These are phyloP conservation scores for Trididemnum clinides DNA, from an alignment of 23 tunicate genomes.

Conservation along the genomic window DNA sequence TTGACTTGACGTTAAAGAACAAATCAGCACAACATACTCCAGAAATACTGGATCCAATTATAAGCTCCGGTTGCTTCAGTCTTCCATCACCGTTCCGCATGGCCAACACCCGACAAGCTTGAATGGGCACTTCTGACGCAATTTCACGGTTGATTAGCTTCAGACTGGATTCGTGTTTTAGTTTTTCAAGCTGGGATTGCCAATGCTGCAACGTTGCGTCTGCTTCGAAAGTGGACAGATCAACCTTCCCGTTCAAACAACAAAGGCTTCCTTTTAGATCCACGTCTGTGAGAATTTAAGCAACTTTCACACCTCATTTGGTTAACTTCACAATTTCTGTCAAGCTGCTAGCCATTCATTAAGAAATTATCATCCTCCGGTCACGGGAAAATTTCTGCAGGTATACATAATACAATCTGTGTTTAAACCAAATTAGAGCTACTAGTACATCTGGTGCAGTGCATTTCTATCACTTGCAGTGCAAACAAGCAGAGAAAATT, in stretches of 20 bases:
- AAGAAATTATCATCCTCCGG: too few relatives aligned
- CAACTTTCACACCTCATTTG: too few relatives aligned
- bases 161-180: conserved; percentile 78
- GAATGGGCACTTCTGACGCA: conserved; percentile 49
- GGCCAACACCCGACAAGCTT: conserved; percentile 78
- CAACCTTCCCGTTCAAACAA: conserved; percentile 80
- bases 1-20: too few relatives aligned
- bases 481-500: too few relatives aligned
- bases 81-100: conserved; percentile 75
- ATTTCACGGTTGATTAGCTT: conserved; percentile 70
- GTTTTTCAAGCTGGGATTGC: conserved; percentile 53
- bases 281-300: background rate
- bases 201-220: conserved; percentile 79
- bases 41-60: conserved; percentile 70
- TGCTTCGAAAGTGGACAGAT: conserved; percentile 80
- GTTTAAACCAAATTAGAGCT: too few relatives aligned
- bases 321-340: too few relatives aligned
- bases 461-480: too few relatives aligned
- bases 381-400: too few relatives aligned
- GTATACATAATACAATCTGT: too few relatives aligned
- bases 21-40: conserved; percentile 69
- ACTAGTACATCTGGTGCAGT: too few relatives aligned
- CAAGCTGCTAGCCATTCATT: too few relatives aligned
- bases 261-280: conserved; percentile 52
- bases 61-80: conserved; percentile 43